Conservation (phyloP, 2,113 vertebrate species). For the Sebastes fasciatus region DNA sequence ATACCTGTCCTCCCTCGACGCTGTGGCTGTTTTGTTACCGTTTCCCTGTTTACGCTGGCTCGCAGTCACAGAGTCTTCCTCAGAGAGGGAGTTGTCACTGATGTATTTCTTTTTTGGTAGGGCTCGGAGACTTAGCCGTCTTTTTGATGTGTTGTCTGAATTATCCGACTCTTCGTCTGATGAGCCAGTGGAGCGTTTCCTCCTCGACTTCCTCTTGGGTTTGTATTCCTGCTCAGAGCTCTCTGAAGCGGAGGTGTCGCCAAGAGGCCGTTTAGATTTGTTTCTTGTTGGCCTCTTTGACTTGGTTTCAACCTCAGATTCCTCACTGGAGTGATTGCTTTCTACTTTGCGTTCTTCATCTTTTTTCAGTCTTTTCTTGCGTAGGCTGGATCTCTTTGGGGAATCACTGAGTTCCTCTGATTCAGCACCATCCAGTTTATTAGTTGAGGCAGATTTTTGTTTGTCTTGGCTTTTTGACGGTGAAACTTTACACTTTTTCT, state of each 20-base stretch:
- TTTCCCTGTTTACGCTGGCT: constrained; percentile 51
- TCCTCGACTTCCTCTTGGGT: constrained; percentile 65
- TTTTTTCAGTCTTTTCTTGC: constrained; percentile 60
- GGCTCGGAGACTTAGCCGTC: constrained; percentile 65
- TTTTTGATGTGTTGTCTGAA: constrained; percentile 52
- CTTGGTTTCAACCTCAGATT: constrained; percentile 39
- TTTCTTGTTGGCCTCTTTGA: constrained; percentile 46
- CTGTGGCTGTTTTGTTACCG: constrained; percentile 42
- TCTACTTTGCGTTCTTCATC: constrained; percentile 24
- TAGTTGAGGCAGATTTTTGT: constrained; percentile 75
- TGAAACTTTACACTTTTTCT: constrained; percentile 65
- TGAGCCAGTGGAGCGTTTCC: constrained; percentile 73
- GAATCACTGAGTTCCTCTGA: constrained; percentile 66
- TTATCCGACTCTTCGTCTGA: constrained; percentile 71
- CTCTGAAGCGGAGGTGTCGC: constrained; percentile 55
- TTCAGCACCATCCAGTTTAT: constrained; percentile 59
- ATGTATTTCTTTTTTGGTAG: constrained; percentile 83
- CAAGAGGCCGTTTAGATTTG: constrained; percentile 57
- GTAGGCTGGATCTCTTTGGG: constrained; percentile 58
- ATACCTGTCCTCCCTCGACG: constrained; percentile 1
- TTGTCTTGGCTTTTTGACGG: constrained; percentile 77
- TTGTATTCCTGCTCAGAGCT: constrained; percentile 67
- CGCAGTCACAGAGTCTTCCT: constrained; percentile 72
- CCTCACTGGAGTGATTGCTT: constrained; percentile 63
- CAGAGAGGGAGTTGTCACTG: constrained; percentile 79